These are phyloP conservation scores for Cebus imitator DNA, from an alignment of 2,113 vertebrate species.

Conservation along the genomic window DNA sequence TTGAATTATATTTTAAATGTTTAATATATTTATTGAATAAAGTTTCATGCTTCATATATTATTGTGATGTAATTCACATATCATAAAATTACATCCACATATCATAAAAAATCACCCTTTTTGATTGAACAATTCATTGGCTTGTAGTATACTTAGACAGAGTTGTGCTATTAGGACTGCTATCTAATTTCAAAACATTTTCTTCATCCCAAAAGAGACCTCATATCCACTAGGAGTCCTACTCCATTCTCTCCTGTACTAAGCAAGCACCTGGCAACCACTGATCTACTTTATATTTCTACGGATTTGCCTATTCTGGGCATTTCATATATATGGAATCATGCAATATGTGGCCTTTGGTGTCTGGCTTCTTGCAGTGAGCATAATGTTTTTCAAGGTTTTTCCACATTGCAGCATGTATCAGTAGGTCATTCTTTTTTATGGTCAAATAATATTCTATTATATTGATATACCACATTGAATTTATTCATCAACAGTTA, in stretches of 20 bases:
- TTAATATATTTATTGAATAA: not conserved
- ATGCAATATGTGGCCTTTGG: not conserved
- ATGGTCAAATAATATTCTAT: not conserved
- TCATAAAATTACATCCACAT: not conserved
- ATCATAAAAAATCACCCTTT: not conserved
- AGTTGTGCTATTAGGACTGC: not conserved
- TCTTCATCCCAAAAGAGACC: too few relatives aligned
- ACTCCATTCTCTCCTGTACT: not conserved
- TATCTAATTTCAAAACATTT: not conserved
- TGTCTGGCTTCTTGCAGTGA: not conserved
- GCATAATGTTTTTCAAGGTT: not conserved
- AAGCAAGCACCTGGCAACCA: not conserved
- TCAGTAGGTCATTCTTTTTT: not conserved
- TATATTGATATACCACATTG: not conserved
- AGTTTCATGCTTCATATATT: not conserved
- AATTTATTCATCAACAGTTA: not conserved
- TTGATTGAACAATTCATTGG: not conserved
- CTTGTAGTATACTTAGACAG: not conserved
- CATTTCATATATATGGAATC: not conserved
- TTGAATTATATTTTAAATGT: not conserved
- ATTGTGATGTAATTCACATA: not conserved
- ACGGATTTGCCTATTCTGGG: not conserved
- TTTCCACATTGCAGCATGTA: not conserved
- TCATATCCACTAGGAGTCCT: not conserved
- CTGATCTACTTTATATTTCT: not conserved